These are phyloP conservation scores for Neodiprion virginianus DNA, from an alignment of 1,140 invertebrate genomes.

Conservation along the genomic window DNA sequence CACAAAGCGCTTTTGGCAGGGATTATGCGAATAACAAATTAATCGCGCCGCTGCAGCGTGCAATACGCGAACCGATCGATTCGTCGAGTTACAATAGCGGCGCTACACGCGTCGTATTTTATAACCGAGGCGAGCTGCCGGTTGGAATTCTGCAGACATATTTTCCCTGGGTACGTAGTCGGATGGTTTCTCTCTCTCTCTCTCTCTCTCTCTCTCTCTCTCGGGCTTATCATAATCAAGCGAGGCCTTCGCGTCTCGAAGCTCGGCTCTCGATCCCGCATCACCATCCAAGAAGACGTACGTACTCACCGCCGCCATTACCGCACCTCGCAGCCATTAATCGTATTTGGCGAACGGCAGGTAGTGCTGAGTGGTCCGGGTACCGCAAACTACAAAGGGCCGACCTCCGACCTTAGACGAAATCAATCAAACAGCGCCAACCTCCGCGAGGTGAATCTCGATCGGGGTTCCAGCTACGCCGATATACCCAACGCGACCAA, in stretches of 20 bases:
- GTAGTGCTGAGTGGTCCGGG: slow-evolving; percentile 4
- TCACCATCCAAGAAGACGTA: neutral
- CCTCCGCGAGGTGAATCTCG: slow-evolving; percentile 4
- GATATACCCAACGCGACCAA: slow-evolving; percentile 12
- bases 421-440: slow-evolving; percentile 12
- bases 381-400: neutral
- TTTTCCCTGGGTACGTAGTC: neutral
- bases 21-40: slow-evolving; percentile 56
- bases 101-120: neutral
- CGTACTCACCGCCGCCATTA: slow-evolving; percentile 31
- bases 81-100: neutral
- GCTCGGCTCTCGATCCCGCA: slow-evolving; percentile 20
- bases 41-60: slow-evolving; percentile 17
- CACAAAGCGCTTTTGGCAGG: slow-evolving; percentile 45
- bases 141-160: neutral
- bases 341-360: slow-evolving; percentile 49
- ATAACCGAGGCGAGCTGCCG: neutral
- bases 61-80: neutral
- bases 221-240: slow-evolving; percentile 26
- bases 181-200: neutral
- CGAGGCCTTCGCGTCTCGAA: slow-evolving; percentile 28
- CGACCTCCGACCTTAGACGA: slow-evolving; percentile 9
- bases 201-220: neutral
- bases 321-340: slow-evolving; percentile 47
- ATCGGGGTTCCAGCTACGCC: slow-evolving; percentile 13